A percentile compares a stretch with the other conserved stretches of the same genome.
These are phyloP conservation scores for Tineola bisselliella DNA, from an alignment of 2,888 invertebrate genomes.

Conservation along the genomic window DNA sequence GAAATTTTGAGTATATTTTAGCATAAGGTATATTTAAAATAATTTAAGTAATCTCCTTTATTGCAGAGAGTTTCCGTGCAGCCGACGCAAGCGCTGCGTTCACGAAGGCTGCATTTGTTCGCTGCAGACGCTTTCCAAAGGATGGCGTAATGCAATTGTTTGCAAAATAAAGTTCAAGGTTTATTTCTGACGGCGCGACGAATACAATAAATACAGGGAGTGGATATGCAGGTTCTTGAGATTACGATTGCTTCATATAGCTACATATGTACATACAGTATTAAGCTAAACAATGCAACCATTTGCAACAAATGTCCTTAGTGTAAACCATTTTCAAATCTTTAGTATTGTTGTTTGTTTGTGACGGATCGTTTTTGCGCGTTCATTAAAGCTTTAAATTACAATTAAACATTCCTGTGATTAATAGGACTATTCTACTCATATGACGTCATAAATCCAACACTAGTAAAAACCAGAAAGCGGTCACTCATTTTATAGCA, in stretches of 20 bases:
- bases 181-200: neutral
- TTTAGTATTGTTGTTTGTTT: too few species aligned
- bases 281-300: too few species aligned
- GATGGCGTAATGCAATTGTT: neutral
- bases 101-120: constrained; percentile 1
- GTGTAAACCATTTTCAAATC: too few species aligned
- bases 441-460: too few species aligned
- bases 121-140: constrained; percentile 4
- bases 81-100: neutral
- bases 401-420: too few species aligned
- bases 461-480: too few species aligned
- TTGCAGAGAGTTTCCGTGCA: neutral
- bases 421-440: too few species aligned
- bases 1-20: too few species aligned
- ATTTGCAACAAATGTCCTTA: too few species aligned
- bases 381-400: too few species aligned
- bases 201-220: neutral
- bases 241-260: neutral
- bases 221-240: neutral
- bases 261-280: neutral
- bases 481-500: too few species aligned
- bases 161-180: neutral
- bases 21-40: neutral
- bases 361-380: too few species aligned
- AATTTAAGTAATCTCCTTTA: neutral